A percentile compares a stretch with the other conserved stretches of the same genome.
phyloP scores from a whole-genome alignment of 1,140 invertebrate genomes.

The Eupristina koningsbergeri region DNA sequence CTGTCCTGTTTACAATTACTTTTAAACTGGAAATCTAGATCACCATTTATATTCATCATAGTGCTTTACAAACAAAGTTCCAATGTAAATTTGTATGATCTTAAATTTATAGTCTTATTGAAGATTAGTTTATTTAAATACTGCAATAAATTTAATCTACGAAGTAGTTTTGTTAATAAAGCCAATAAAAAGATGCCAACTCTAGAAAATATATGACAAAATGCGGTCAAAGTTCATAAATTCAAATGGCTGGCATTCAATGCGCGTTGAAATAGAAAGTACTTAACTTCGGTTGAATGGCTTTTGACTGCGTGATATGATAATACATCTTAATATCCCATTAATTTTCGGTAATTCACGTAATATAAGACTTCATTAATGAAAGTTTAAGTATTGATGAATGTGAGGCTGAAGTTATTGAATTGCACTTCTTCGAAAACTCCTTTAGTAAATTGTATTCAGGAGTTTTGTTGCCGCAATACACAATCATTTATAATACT shows the following conservation, averaged over 20 bases:
- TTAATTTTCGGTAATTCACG: neutral
- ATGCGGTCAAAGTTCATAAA: slow-evolving; percentile 30
- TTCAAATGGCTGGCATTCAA: neutral
- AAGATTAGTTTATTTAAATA: neutral
- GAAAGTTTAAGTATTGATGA: neutral
- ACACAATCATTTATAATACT: no score
- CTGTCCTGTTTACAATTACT: neutral
- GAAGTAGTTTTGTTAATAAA: neutral
- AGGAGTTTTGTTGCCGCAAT: no score
- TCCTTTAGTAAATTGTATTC: no score
- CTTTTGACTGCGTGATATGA: neutral
- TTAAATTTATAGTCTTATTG: neutral
- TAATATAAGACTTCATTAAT: slow-evolving; percentile 2
- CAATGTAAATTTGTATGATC: neutral
- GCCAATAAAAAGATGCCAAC: neutral
- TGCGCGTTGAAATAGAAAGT: neutral
- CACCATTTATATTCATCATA: neutral
- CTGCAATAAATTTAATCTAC: neutral
- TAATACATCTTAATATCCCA: neutral
- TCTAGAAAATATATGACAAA: neutral
- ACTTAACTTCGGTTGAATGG: neutral
- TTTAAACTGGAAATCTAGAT: neutral
- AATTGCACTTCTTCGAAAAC: neutral
- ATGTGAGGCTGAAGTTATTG: neutral
- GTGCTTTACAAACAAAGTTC: neutral